These are phyloP conservation scores for Esox masquinongy DNA, from an alignment of 2,797 vertebrate species.

Conservation along the genomic window DNA sequence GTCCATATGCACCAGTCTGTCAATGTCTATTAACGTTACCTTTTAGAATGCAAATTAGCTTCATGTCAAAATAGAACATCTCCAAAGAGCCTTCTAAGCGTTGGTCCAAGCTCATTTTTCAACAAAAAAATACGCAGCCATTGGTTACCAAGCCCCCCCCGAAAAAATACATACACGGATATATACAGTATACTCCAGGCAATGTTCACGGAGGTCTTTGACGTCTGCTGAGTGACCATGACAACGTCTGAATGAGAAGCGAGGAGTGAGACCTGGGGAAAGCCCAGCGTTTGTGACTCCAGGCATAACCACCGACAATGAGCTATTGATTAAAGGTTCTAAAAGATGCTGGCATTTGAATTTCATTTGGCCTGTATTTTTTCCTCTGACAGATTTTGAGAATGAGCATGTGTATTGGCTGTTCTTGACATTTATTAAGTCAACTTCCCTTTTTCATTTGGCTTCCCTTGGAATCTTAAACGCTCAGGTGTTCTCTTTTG, in stretches of 20 bases:
- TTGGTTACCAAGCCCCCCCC: not conserved
- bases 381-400: constrained; percentile 18
- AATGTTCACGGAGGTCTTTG: constrained; percentile 2
- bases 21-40: not conserved
- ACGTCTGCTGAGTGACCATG: constrained; percentile 5
- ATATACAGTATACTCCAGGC: constrained; percentile 8
- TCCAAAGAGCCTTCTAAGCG: not conserved
- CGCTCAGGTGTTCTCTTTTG: not conserved
- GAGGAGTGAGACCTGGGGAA: not conserved
- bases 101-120: not conserved
- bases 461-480: constrained; percentile 29
- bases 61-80: constrained; percentile 17
- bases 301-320: constrained; percentile 5
- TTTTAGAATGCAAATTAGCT: constrained; percentile 14
- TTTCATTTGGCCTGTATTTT: constrained; percentile 26
- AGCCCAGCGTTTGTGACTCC: not conserved
- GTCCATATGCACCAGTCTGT: not conserved
- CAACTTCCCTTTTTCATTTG: constrained; percentile 33
- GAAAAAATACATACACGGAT: not conserved
- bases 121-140: constrained; percentile 7
- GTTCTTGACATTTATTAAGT: constrained; percentile 50
- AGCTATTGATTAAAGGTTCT: constrained; percentile 43
- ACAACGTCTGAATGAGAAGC: not conserved
- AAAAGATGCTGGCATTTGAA: constrained; percentile 46
- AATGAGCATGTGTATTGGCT: constrained; percentile 41